Evolutionary conservation across 2,797 vertebrate species (phyloP).

Genomic region (Anolis apletophallus): DNA sequence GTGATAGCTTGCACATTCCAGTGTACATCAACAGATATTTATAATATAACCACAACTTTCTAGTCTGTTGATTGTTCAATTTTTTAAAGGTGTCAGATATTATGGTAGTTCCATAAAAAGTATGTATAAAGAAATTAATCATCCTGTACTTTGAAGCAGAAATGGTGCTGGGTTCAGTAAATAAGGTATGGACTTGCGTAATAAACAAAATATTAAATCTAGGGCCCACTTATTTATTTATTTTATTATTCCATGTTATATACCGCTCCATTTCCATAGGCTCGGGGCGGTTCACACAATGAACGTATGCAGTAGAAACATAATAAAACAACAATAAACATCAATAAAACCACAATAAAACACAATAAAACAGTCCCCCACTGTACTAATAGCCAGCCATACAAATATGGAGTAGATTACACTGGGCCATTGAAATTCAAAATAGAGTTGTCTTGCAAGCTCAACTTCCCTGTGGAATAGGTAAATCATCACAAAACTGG

Average conservation of each 20-base stretch:
- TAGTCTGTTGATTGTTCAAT: constrained; percentile 21
- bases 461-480: constrained; percentile 3
- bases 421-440: no score
- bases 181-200: background rate
- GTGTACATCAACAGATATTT: constrained; percentile 6
- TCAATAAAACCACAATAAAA: no score
- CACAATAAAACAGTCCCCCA: no score
- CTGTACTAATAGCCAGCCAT: no score
- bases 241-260: no score
- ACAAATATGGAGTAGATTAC: no score
- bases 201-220: constrained; percentile 33
- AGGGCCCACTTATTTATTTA: no score
- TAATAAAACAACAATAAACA: no score
- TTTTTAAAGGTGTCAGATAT: constrained; percentile 26
- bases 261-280: no score
- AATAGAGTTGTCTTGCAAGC: no score
- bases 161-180: background rate
- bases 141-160: background rate
- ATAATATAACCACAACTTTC: constrained; percentile 12
- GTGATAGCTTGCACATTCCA: background rate
- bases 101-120: constrained; percentile 21
- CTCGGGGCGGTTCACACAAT: no score
- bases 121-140: constrained; percentile 22
- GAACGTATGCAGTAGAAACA: no score
- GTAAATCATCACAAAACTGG: constrained; percentile 1